phyloP scores from a whole-genome alignment of 2,113 vertebrate genomes.

The Collichthys lucidus region DNA sequence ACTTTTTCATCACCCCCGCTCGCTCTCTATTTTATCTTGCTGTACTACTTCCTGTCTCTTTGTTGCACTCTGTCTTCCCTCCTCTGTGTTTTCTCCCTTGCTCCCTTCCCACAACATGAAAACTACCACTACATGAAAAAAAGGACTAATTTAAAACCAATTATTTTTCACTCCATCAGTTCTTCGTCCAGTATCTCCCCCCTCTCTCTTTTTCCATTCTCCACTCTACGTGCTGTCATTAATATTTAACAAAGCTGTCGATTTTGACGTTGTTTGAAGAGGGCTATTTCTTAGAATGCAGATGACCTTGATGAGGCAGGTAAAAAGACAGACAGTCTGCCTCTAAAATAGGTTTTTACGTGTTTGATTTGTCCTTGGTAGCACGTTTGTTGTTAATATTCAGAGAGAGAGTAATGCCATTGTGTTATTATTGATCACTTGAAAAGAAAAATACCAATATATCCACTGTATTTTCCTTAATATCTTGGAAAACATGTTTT shows the following conservation, averaged over 20 bases:
- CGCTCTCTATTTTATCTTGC: background rate
- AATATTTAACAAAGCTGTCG: slow-evolving; percentile 68
- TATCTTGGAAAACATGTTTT: background rate
- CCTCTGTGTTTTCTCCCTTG: background rate
- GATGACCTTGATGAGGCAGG: slow-evolving; percentile 10
- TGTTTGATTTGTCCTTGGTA: background rate
- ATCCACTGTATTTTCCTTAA: too few relatives aligned
- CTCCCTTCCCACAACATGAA: slow-evolving; percentile 29
- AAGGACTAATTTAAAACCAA: slow-evolving; percentile 34
- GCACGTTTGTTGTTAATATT: background rate
- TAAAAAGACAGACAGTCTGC: background rate
- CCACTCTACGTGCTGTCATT: slow-evolving; percentile 15
- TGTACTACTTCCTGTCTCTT: slow-evolving; percentile 9
- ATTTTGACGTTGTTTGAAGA: slow-evolving; percentile 56
- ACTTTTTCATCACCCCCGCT: slow-evolving; percentile 1
- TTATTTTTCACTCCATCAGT: slow-evolving; percentile 63
- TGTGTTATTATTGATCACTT: background rate
- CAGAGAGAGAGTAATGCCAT: background rate
- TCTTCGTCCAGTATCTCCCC: slow-evolving; percentile 32
- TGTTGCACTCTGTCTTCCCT: background rate
- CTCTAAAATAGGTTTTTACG: background rate
- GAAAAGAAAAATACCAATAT: background rate
- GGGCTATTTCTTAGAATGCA: background rate
- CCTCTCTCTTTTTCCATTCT: slow-evolving; percentile 25
- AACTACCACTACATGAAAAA: slow-evolving; percentile 18